Base-by-base conservation (phyloP, 35 echinoderm and acorn worm genomes). In the Holothuria glaberrima region DNA sequence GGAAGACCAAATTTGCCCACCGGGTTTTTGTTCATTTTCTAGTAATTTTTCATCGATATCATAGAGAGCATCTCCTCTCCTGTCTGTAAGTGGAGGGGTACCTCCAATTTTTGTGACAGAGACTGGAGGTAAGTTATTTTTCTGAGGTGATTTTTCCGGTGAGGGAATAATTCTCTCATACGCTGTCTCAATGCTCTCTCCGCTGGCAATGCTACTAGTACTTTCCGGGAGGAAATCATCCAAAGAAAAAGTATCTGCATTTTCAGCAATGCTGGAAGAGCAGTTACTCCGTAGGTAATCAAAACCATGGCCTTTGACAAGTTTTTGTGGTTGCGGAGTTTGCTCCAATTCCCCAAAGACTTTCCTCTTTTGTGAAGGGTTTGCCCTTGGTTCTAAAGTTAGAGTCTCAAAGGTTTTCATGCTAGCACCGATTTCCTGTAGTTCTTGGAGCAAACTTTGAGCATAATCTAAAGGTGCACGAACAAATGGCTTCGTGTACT, bases 401-500 rank as follows among this genome's bases (percentile, higher is more conserved):
- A 96, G 70, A 66, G 87, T 96, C 66, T 96, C 94, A 90, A 96
- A 96, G 48, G 91, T 96, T 56, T 96, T 96, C 21, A 93, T 91
- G 35, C 91, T 96, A 72, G 91, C 88, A 72, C 94, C 92, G 21
- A 96, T 92, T 63, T 96, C 94, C 48, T 89, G 87, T n/a, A 96
- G 86, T 75, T 96, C 94, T 63, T 90, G 68, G n/a, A 96, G 66
- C 30, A 96, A 79, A 62, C 91, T 92, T 88, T 96, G 94, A 22
- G 94, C 94, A 63, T 96, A 96, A 81, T 96, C 91, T 58, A 96
- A 90, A 32, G 94, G 94, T 38, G 94, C 94, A 48, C 93, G 94
- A 17, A 96, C 94, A 68, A 64, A 96, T n/a, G 94, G 94, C 79
- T 96, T 92, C 7, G 46, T 89, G 25, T 89, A 89, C 31, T 87